Conservation (phyloP, 2,113 vertebrate species). For the Catharus bicknelli region DNA sequence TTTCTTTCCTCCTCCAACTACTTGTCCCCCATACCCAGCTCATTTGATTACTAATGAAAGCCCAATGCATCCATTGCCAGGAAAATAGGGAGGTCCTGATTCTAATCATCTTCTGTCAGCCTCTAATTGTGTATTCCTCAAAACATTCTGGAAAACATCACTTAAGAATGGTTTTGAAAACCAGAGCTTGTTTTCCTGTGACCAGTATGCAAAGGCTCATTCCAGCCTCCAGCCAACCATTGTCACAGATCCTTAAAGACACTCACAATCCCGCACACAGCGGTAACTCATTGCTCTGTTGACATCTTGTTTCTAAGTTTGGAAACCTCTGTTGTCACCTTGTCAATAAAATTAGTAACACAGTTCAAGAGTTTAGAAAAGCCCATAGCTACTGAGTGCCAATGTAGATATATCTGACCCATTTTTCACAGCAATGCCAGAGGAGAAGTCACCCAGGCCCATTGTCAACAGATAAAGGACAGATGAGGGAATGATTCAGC, state of each 20-base stretch:
- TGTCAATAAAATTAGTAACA: not conserved
- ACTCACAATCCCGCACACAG: not conserved
- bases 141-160: not conserved
- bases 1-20: not conserved
- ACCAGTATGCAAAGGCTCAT: not conserved
- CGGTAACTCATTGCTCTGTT: not conserved
- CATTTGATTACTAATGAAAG: not conserved
- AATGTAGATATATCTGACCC: not conserved
- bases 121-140: not conserved
- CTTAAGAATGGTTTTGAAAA: not conserved
- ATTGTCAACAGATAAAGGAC: not conserved
- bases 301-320: not conserved
- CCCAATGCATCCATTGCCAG: not conserved
- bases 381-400: not conserved
- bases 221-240: not conserved
- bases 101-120: not conserved
- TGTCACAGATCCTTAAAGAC: not conserved
- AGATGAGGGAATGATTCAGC: not conserved
- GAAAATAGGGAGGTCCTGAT: not conserved
- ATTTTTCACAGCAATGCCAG: not conserved
- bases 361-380: not conserved
- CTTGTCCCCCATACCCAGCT: not conserved
- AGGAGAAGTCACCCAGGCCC: not conserved
- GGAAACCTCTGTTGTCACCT: not conserved
- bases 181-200: not conserved